Conservation (phyloP, 2,888 invertebrate genomes). For the Plebejus argus region DNA sequence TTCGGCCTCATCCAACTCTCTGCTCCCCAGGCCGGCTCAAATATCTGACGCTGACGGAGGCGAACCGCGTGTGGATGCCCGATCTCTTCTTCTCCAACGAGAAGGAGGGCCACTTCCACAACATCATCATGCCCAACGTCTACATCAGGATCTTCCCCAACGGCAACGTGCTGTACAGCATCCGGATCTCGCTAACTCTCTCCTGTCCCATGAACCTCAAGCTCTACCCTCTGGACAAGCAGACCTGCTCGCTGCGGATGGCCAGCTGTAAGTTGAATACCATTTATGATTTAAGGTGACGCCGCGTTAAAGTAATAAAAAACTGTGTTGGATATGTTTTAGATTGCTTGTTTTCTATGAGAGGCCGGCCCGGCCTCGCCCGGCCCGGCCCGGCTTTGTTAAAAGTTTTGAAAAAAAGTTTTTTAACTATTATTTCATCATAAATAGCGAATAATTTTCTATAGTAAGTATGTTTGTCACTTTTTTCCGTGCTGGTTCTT, state of each 20-base stretch:
- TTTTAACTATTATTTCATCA: no score
- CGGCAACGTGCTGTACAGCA: constrained; percentile 97
- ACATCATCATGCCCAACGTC: constrained; percentile 98
- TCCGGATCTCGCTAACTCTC: constrained; percentile 96
- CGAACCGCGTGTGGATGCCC: constrained; percentile 98
- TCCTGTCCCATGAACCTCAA: constrained; percentile 99
- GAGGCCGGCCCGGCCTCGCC: no score
- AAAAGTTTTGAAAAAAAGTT: no score
- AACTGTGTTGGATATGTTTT: no score
- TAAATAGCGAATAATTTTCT: no score
- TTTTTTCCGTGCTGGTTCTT: no score
- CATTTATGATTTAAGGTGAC: no score
- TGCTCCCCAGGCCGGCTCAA: constrained; percentile 86
- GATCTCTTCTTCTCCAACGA: constrained; percentile 99
- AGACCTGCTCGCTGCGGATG: constrained; percentile 96
- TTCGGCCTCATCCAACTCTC: no score
- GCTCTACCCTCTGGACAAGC: constrained; percentile 97
- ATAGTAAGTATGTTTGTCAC: no score
- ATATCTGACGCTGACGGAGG: constrained; percentile 95
- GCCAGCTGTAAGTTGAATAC: constrained; percentile 93
- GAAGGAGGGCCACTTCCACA: constrained; percentile 98
- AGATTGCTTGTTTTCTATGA: no score
- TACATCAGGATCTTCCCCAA: constrained; percentile 97
- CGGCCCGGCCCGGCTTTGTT: no score
- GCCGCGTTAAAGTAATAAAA: no score